Base-by-base conservation (phyloP, 2,797 vertebrate species). In the Characodon lateralis region DNA sequence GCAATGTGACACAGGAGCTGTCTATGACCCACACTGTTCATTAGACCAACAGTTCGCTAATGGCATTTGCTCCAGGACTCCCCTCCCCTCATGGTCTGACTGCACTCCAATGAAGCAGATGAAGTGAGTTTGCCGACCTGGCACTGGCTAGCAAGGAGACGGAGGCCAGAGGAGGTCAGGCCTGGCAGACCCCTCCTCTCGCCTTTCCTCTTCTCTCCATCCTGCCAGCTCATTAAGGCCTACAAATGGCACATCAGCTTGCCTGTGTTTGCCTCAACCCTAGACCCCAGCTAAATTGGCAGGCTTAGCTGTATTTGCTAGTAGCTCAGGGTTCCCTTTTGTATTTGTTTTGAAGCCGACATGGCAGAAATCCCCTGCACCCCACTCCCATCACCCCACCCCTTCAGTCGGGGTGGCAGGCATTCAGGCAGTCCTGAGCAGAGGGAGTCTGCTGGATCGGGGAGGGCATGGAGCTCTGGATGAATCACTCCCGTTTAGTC, bases 401-500 rank as follows among this genome's bases (percentile, higher is more conserved):
- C 95, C 95, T 95, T 91, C 90, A 85, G 91, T 90, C 87, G 93
- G 92, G 90, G 94, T 94, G 94, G 90, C 93, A 93, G 90, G 86
- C 91, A 85, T 89, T 88, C 88, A 89, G 91, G 95, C 95, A 95
- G 96, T 94, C 95, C 94, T 93, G 93, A 95, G 95, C 96, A 95
- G 90, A 89, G 96, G 96, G 96, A 96, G 95, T 95, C 95, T 96
- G 96, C 96, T 91, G 96, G 96, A 96, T 97, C 95, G 96, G 95
- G 93, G 90, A 91, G 96, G 96, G 95, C 95, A 95, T 93, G 94
- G 94, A 96, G 95, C 94, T 95, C 91, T 94, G 94, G 96, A 97
- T 96, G 95, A 94, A 95, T 95, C 95, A 95, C 96, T 97, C 95
- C 96, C 96, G 95, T 97, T 98, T 97, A 97, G 97, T 98, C 97